These are phyloP conservation scores for Drosophila formosana DNA, from an alignment of 2,888 invertebrate genomes.

Conservation along the genomic window DNA sequence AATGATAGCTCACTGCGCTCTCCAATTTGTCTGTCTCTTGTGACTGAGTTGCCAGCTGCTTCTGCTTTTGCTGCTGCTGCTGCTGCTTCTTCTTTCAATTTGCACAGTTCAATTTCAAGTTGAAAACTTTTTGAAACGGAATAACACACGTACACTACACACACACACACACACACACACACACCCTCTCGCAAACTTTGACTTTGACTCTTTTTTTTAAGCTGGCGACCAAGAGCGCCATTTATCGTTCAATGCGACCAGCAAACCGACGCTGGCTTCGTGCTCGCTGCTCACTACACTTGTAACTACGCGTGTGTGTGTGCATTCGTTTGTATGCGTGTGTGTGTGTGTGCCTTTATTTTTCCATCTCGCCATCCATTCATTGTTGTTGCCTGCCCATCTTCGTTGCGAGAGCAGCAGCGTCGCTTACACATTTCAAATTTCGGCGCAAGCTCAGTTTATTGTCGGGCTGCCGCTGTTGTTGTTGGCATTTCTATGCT, in stretches of 20 bases:
- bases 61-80: conserved; percentile 23
- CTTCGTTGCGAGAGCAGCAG: conserved; percentile 57
- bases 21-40: conserved; percentile 67
- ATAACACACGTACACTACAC: conserved; percentile 29
- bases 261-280: conserved; percentile 37
- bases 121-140: conserved; percentile 62
- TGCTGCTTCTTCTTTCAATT: conserved; percentile 56
- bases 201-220: conserved; percentile 56
- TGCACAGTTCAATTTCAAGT: conserved; percentile 76
- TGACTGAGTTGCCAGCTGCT: conserved; percentile 38
- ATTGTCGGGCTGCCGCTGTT: conserved; percentile 68
- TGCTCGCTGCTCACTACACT: conserved; percentile 24
- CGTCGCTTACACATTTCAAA: conserved; percentile 53
- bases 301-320: conserved; percentile 18
- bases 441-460: conserved; percentile 80
- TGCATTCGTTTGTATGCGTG: conserved; percentile 4
- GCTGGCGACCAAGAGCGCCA: conserved; percentile 30
- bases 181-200: conserved; percentile 35
- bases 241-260: conserved; percentile 51
- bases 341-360: conserved; percentile 41
- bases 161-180: conserved; percentile 22
- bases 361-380: conserved; percentile 39
- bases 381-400: conserved; percentile 62
- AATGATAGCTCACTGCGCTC: conserved; percentile 54
- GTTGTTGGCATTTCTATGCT: conserved; percentile 59